These are phyloP conservation scores for Siniperca chuatsi DNA, from an alignment of 2,113 vertebrate species.

Conservation along the genomic window DNA sequence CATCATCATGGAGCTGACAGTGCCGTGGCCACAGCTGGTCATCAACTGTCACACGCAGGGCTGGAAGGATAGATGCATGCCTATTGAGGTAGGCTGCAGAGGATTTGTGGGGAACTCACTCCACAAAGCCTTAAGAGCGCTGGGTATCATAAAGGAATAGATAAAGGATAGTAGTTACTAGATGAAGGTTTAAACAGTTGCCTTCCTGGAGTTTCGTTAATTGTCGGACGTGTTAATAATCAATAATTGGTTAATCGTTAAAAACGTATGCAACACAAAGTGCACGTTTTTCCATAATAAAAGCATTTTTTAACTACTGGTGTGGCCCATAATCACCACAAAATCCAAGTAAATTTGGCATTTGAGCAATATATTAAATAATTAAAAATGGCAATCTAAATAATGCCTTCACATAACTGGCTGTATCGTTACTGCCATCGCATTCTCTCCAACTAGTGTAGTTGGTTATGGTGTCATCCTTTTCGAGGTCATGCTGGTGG, in stretches of 20 bases:
- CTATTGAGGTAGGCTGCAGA: too few relatives aligned
- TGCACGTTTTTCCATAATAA: neutral
- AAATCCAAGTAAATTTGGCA: neutral
- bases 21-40: too few relatives aligned
- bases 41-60: too few relatives aligned
- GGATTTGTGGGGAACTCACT: too few relatives aligned
- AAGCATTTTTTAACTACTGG: neutral
- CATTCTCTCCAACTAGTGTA: neutral
- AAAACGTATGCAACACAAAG: neutral
- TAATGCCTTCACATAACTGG: neutral
- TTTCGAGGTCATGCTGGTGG: neutral
- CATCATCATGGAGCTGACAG: too few relatives aligned
- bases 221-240: neutral
- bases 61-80: too few relatives aligned
- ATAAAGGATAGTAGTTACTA: neutral
- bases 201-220: neutral
- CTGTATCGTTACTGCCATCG: neutral
- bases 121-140: too few relatives aligned
- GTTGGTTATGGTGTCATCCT: neutral
- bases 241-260: neutral
- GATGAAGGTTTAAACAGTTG: neutral
- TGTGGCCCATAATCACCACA: neutral
- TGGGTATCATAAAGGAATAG: neutral
- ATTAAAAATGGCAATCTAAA: neutral
- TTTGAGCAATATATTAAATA: neutral